A percentile compares a stretch with the other conserved stretches of the same genome.
Conservation (phyloP, 2,797 vertebrate genomes). For the Enteromius paludinosus region DNA sequence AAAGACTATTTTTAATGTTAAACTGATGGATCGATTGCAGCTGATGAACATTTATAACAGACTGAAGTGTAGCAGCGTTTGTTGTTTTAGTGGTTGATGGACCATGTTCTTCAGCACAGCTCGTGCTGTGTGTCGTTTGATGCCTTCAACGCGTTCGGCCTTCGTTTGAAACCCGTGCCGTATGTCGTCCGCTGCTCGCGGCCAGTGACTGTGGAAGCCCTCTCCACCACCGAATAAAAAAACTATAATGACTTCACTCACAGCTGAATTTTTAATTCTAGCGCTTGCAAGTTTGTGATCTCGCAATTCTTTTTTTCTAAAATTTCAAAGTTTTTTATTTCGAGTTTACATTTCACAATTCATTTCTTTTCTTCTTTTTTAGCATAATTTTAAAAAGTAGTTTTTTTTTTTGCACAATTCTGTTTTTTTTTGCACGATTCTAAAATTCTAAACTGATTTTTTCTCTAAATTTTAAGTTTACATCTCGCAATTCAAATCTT, state of each 20-base stretch:
- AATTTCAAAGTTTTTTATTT: background rate
- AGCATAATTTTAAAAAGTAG: too few relatives aligned
- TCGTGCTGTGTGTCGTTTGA: background rate
- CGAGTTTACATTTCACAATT: background rate
- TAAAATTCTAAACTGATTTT: too few relatives aligned
- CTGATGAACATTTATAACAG: background rate
- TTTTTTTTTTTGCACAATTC: too few relatives aligned
- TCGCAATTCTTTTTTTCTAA: background rate
- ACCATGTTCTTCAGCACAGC: slow-evolving; percentile 11
- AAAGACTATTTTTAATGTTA: background rate
- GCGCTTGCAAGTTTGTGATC: background rate
- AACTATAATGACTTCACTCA: background rate
- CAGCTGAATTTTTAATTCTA: background rate
- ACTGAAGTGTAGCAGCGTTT: slow-evolving; percentile 3
- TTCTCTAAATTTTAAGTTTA: background rate
- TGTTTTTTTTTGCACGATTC: too few relatives aligned
- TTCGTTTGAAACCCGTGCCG: background rate
- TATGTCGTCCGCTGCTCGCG: background rate
- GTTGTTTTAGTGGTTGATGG: background rate
- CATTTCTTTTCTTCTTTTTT: rapidly evolving
- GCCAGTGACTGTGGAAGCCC: background rate
- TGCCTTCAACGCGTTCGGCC: background rate
- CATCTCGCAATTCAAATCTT: rapidly evolving
- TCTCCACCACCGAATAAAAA: background rate
- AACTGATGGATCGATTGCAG: background rate